Conservation (phyloP, 2,888 invertebrate genomes). For the Theretra japonica region DNA sequence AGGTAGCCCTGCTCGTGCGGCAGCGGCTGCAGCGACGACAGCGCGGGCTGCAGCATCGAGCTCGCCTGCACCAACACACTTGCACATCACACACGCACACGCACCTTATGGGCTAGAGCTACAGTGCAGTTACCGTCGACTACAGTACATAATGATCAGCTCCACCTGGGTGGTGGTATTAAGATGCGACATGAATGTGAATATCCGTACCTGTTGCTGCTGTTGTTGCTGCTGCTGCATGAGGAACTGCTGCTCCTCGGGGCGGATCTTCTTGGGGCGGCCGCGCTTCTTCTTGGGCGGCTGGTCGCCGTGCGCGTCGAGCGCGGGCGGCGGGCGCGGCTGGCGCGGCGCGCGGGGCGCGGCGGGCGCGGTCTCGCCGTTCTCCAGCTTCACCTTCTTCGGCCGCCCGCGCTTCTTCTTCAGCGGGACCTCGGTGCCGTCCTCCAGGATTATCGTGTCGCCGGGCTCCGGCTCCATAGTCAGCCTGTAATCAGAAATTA, state of each 20-base stretch:
- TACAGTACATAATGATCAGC: too few species aligned
- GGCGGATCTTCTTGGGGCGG: constrained; percentile 93
- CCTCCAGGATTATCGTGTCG: constrained; percentile 84
- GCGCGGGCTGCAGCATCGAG: constrained; percentile 50
- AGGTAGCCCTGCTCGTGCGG: constrained; percentile 62
- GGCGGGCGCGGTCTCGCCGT: constrained; percentile 86
- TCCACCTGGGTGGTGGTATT: too few species aligned
- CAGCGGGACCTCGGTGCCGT: constrained; percentile 88
- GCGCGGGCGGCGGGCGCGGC: constrained; percentile 61
- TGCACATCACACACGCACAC: not conserved
- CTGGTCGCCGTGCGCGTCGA: constrained; percentile 65
- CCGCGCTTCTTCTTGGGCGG: constrained; percentile 95
- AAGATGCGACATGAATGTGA: too few species aligned
- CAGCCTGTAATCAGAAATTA: constrained; percentile 60
- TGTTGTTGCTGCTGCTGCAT: constrained; percentile 75
- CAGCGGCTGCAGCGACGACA: constrained; percentile 50
- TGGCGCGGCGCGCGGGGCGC: constrained; percentile 76
- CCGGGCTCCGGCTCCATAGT: constrained; percentile 82
- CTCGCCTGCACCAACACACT: constrained; percentile 43
- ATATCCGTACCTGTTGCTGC: constrained; percentile 57
- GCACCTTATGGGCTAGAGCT: too few species aligned
- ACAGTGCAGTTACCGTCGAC: too few species aligned
- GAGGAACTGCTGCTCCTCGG: constrained; percentile 85
- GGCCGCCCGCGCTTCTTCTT: constrained; percentile 96
- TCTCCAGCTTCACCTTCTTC: constrained; percentile 90